phyloP scores from a whole-genome alignment of 2,113 vertebrate species.

The Rhabdomys dilectus region DNA sequence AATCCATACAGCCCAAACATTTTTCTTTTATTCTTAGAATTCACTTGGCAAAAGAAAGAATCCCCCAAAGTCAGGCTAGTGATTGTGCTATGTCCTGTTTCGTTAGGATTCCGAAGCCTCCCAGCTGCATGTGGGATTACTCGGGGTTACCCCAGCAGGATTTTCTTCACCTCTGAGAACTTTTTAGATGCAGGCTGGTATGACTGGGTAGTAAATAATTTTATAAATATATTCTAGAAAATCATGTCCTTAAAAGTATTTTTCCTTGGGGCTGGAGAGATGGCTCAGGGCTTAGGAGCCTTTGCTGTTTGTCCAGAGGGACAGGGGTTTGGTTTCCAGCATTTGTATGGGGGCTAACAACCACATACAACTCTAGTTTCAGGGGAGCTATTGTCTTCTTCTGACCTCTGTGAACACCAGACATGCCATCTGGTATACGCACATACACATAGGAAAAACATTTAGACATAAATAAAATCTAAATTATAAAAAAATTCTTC shows the following conservation, averaged over 20 bases:
- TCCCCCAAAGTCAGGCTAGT: background rate
- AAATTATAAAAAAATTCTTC: background rate
- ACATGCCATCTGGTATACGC: background rate
- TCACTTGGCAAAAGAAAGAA: slow-evolving; percentile 15
- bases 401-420: background rate
- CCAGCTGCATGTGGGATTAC: background rate
- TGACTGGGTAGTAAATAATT: background rate
- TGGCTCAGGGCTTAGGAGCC: background rate
- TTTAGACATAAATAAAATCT: background rate
- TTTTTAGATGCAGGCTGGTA: background rate
- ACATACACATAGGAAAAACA: background rate
- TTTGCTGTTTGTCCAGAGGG: background rate
- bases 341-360: background rate
- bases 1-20: background rate
- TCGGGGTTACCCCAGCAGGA: background rate
- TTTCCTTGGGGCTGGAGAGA: background rate
- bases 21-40: slow-evolving; percentile 26
- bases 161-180: background rate
- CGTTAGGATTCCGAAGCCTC: background rate
- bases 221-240: background rate
- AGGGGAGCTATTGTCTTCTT: background rate
- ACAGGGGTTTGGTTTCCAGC: background rate
- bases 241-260: background rate
- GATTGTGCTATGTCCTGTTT: background rate
- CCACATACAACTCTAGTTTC: background rate